phyloP scores from a whole-genome alignment of 2,797 vertebrate genomes.

The Pangasius sanitwongsei region DNA sequence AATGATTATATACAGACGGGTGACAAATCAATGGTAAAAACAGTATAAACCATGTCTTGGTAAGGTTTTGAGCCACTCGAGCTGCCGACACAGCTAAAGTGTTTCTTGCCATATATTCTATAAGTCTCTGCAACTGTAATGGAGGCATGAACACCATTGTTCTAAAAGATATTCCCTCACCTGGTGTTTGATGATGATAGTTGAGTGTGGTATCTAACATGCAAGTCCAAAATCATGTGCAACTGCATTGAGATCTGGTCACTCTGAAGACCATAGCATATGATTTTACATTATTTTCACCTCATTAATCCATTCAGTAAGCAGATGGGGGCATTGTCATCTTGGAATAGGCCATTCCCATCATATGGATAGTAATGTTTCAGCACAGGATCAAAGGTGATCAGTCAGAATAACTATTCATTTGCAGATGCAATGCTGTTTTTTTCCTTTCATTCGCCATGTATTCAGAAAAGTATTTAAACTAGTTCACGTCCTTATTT shows the following conservation, averaged over 20 bases:
- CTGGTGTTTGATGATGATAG: neutral
- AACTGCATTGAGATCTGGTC: no score
- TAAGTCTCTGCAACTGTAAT: neutral
- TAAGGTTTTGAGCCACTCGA: neutral
- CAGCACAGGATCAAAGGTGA: neutral
- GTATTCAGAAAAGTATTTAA: neutral
- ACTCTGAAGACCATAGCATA: no score
- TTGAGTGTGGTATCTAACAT: neutral
- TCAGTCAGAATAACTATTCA: neutral
- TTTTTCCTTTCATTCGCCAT: neutral
- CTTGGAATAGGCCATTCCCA: no score
- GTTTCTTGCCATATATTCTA: neutral
- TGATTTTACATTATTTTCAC: no score
- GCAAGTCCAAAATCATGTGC: no score
- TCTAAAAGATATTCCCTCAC: neutral
- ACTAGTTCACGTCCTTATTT: neutral
- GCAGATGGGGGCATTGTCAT: no score
- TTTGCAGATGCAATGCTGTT: neutral
- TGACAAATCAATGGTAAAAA: neutral
- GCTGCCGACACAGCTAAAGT: neutral
- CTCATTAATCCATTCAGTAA: no score
- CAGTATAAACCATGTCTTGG: neutral
- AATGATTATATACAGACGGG: neutral
- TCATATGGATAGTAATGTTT: no score
- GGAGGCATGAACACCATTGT: neutral